A percentile compares a stretch with the other conserved stretches of the same genome.
Conservation (phyloP, 2,113 vertebrate genomes). For the Microtus oregoni region DNA sequence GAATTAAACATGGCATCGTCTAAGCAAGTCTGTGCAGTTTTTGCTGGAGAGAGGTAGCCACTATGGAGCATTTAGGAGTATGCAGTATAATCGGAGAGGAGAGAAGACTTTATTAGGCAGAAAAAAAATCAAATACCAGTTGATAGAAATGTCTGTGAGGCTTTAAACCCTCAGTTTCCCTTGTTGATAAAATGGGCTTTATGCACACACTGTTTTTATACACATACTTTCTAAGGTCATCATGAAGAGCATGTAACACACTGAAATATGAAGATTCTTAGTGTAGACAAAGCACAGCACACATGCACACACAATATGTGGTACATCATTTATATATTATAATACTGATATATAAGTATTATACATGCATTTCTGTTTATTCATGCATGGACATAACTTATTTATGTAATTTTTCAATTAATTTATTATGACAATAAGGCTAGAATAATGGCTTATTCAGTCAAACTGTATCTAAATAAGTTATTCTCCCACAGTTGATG, state of each 20-base stretch:
- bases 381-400: background rate
- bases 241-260: background rate
- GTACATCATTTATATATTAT: background rate
- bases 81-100: background rate
- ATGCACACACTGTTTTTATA: background rate
- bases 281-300: background rate
- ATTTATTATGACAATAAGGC: conserved; percentile 6
- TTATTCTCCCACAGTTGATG: conserved; percentile 3
- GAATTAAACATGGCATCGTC: conserved; percentile 33
- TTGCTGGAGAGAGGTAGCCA: background rate
- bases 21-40: conserved; percentile 16
- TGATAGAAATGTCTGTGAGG: background rate
- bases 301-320: background rate
- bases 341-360: background rate
- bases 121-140: background rate
- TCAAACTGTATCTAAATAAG: conserved; percentile 22
- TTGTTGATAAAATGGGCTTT: background rate
- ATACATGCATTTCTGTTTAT: background rate
- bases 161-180: background rate
- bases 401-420: background rate
- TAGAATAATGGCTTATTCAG: background rate
- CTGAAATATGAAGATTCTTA: background rate
- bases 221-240: background rate
- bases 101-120: background rate
- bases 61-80: background rate